These are phyloP conservation scores for Danaus melanippus DNA, from an alignment of 1,140 invertebrate species.

Conservation along the genomic window DNA sequence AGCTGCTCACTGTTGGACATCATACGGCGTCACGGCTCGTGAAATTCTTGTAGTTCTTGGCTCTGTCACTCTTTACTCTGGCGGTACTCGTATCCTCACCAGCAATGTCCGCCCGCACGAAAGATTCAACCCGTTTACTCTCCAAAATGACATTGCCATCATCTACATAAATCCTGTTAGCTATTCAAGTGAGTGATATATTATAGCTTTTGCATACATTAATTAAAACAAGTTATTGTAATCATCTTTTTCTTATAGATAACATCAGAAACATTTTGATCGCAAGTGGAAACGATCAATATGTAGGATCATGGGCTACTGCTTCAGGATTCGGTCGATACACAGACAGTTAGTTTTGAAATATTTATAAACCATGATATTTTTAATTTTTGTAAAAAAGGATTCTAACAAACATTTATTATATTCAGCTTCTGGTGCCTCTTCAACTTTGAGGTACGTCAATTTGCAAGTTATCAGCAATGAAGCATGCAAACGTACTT, in stretches of 20 bases:
- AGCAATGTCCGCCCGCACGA: conserved; percentile 1
- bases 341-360: too few relatives aligned
- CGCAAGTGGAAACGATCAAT: too few relatives aligned
- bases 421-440: background rate
- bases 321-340: too few relatives aligned
- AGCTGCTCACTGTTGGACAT: conserved; percentile 8
- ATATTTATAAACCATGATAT: background rate
- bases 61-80: conserved; percentile 11
- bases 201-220: background rate
- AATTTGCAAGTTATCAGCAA: background rate
- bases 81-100: conserved; percentile 1
- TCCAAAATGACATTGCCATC: conserved; percentile 19
- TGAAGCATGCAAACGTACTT: background rate
- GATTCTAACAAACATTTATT: conserved; percentile 1
- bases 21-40: background rate
- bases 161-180: background rate
- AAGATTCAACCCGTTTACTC: conserved; percentile 1
- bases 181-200: conserved; percentile 2
- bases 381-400: background rate
- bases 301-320: too few relatives aligned
- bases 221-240: background rate
- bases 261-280: too few relatives aligned
- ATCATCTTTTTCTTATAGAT: too few relatives aligned
- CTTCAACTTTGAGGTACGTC: conserved; percentile 2
- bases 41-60: conserved; percentile 9